Evolutionary conservation across 2,113 vertebrate species (phyloP).

Genomic region (mouse (Mus musculus)): GRCm39 chr4:128915501-128916000

Average conservation of each 20-base stretch:
- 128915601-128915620: neutral
- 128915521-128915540: neutral
- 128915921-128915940: neutral
- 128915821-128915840: slow-evolving; percentile 9
- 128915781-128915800: slow-evolving; percentile 15
- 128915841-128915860: neutral
- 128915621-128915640: neutral
- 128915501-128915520: neutral
- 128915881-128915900: slow-evolving; percentile 1
- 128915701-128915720: neutral
- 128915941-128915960: slow-evolving; percentile 39
- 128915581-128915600: neutral
- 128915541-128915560: neutral
- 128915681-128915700: neutral
- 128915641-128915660: neutral
- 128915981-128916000: slow-evolving; percentile 9
- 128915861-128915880: neutral
- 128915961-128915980: slow-evolving; percentile 49
- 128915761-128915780: slow-evolving; percentile 33
- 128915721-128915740: neutral
- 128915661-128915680: neutral
- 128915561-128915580: neutral
- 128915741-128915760: neutral
- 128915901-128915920: slow-evolving; percentile 4
- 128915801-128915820: neutral